Conservation (phyloP, 2,113 vertebrate species). For the Rhabdornis inornatus region DNA sequence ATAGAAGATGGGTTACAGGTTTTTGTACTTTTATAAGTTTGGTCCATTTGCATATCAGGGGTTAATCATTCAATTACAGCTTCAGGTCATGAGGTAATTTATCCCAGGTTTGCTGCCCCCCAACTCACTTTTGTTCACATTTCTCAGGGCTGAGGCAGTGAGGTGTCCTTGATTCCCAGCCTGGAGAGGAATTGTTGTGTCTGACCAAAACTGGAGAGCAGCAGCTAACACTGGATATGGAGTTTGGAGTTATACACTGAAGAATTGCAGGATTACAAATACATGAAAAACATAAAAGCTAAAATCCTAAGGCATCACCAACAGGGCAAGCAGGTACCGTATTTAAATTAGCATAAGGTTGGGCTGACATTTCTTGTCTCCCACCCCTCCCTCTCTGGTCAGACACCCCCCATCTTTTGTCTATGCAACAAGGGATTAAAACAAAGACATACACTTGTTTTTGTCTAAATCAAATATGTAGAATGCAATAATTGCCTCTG, state of each 20-base stretch:
- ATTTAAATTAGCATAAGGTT: background rate
- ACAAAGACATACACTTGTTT: background rate
- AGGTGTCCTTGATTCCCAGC: background rate
- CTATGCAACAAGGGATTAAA: background rate
- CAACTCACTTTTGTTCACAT: background rate
- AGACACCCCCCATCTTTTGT: background rate
- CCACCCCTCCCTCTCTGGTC: background rate
- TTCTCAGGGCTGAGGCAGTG: fast-evolving
- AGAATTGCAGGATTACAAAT: background rate
- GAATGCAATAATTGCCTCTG: slow-evolving; percentile 13
- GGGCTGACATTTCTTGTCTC: background rate
- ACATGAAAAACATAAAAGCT: background rate
- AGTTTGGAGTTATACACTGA: background rate
- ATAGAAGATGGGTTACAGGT: fast-evolving
- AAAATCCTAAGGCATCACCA: background rate
- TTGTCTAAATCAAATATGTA: background rate
- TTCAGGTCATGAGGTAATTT: background rate
- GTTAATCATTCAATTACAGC: background rate
- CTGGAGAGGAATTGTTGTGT: background rate
- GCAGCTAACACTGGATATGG: background rate
- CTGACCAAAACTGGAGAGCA: background rate
- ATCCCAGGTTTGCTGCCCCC: background rate
- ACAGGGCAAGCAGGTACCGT: background rate
- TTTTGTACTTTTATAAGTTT: background rate
- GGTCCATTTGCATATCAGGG: background rate